Evolutionary conservation across 2,113 vertebrate genomes (phyloP).

Genomic region (Cyrtonyx montezumae): DNA sequence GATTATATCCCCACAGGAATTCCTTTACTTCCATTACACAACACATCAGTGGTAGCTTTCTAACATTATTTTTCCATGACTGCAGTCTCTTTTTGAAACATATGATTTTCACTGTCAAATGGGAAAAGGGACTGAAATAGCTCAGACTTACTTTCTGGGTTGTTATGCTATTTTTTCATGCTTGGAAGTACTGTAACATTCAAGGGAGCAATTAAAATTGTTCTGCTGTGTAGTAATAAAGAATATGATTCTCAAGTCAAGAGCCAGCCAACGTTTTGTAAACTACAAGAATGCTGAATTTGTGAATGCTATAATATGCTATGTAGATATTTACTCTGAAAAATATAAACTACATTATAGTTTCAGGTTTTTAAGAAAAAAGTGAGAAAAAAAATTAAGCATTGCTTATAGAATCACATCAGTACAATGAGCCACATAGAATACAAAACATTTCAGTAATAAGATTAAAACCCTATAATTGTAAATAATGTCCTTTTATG

Average conservation of each 20-base stretch:
- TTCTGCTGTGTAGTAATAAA: constrained; percentile 28
- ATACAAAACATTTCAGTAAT: background rate
- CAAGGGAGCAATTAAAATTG: constrained; percentile 66
- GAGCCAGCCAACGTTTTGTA: background rate
- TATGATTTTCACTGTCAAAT: constrained; percentile 54
- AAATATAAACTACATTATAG: background rate
- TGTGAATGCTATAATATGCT: background rate
- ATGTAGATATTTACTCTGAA: background rate
- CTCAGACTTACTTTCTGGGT: background rate
- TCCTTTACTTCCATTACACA: background rate
- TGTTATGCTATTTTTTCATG: constrained; percentile 30
- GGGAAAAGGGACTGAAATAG: constrained; percentile 54
- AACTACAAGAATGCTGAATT: background rate
- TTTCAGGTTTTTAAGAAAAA: background rate
- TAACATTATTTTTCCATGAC: constrained; percentile 24
- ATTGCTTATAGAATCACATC: background rate
- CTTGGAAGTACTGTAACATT: constrained; percentile 28
- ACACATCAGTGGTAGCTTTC: constrained; percentile 20
- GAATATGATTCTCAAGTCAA: constrained; percentile 30
- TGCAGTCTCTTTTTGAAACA: constrained; percentile 43
- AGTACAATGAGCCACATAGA: background rate
- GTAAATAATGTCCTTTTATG: background rate
- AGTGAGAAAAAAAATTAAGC: background rate
- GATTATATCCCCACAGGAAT: background rate
- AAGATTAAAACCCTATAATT: background rate